Percentiles rank a stretch among this genome's conserved stretches.
phyloP scores from a whole-genome alignment of 2,797 vertebrate genomes.

The Neosilurus hyrtlii region DNA sequence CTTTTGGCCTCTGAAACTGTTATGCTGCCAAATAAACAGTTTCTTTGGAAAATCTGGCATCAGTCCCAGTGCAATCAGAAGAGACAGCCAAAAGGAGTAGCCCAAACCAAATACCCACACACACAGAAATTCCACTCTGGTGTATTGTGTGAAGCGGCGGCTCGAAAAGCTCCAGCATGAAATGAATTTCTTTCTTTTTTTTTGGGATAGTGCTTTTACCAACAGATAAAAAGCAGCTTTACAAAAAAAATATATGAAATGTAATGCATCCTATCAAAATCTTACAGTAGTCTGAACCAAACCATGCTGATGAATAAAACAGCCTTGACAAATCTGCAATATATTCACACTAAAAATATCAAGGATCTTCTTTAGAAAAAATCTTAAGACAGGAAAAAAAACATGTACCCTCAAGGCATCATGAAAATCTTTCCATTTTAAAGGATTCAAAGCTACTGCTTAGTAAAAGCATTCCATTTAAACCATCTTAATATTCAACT shows the following conservation, averaged over 20 bases:
- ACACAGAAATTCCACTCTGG: conserved; percentile 44
- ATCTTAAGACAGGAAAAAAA: not conserved
- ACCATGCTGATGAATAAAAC: conserved; percentile 31
- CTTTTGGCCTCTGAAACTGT: conserved; percentile 37
- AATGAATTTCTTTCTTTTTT: not conserved
- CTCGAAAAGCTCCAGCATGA: conserved; percentile 1
- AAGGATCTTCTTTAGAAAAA: conserved; percentile 24
- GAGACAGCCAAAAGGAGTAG: conserved; percentile 45
- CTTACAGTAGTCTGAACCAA: conserved; percentile 3
- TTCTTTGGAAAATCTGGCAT: conserved; percentile 36
- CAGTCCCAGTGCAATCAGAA: conserved; percentile 23
- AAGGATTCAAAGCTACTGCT: conserved; percentile 12
- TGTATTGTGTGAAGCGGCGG: conserved; percentile 17
- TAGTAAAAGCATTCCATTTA: conserved; percentile 1
- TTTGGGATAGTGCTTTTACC: too few species aligned
- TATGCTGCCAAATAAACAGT: conserved; percentile 26
- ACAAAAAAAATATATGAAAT: too few species aligned
- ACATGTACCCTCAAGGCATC: not conserved
- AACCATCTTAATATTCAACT: not conserved
- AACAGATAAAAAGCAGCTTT: too few species aligned
- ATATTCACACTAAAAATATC: conserved; percentile 7
- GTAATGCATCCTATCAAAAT: not conserved
- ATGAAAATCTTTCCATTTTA: conserved; percentile 2
- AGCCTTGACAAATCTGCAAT: conserved; percentile 24
- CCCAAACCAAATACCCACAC: conserved; percentile 40